Conservation (phyloP, 2,797 vertebrate genomes). For the Channa striata region DNA sequence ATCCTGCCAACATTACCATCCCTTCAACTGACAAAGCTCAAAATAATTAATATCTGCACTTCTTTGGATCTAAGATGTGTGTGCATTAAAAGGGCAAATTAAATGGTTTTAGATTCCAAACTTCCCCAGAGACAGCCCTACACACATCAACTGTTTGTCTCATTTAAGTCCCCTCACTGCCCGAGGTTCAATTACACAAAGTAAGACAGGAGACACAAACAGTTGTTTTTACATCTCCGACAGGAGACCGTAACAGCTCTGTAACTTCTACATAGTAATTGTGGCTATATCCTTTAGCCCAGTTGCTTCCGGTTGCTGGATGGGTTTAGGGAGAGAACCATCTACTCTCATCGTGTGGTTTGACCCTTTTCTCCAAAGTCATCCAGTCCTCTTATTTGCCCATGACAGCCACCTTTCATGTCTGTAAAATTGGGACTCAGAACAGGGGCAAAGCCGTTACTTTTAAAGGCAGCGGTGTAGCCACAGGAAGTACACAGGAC, state of each 20-base stretch:
- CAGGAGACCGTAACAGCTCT: constrained; percentile 53
- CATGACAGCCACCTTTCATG: constrained; percentile 60
- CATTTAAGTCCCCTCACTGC: constrained; percentile 27
- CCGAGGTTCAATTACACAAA: constrained; percentile 25
- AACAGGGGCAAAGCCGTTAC: constrained; percentile 35
- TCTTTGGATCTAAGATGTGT: no score
- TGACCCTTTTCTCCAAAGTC: constrained; percentile 56
- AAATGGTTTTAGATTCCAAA: constrained; percentile 39
- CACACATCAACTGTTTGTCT: constrained; percentile 35
- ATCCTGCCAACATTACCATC: no score
- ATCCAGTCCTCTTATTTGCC: constrained; percentile 59
- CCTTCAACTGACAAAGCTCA: no score
- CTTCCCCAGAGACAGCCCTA: constrained; percentile 34
- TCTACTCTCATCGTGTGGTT: constrained; percentile 51
- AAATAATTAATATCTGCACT: no score
- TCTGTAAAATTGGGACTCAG: constrained; percentile 35
- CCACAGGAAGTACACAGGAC: constrained; percentile 46
- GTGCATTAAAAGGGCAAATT: neutral
- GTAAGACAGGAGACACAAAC: constrained; percentile 14
- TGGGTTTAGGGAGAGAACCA: constrained; percentile 48
- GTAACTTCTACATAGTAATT: constrained; percentile 68
- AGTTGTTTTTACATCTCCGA: constrained; percentile 48
- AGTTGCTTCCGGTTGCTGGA: constrained; percentile 60
- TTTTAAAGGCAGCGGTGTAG: constrained; percentile 48
- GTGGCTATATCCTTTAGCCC: constrained; percentile 68